A percentile compares a stretch with the other conserved stretches of the same genome.
Evolutionary conservation across 2,797 vertebrate genomes (phyloP).

Genomic region (Cossypha dichroa): DNA sequence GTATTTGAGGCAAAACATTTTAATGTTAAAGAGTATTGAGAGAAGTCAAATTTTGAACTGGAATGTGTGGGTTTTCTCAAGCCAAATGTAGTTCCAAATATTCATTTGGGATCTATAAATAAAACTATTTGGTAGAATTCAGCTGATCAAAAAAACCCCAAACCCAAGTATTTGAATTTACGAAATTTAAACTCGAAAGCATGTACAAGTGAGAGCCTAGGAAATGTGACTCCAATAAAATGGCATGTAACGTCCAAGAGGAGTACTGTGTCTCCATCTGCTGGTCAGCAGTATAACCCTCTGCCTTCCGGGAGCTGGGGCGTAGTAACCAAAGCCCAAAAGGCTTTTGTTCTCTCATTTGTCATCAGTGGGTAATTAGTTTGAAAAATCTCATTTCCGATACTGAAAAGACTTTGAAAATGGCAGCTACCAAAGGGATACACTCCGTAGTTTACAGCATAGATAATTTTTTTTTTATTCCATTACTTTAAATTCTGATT

Average conservation of each 20-base stretch:
- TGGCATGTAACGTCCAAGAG: constrained; percentile 33
- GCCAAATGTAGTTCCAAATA: neutral
- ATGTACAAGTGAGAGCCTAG: neutral
- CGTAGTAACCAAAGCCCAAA: neutral
- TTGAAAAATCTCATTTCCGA: neutral
- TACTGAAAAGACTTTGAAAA: neutral
- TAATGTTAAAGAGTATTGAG: neutral
- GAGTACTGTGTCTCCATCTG: constrained; percentile 82
- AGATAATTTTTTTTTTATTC: neutral
- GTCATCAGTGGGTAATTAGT: neutral
- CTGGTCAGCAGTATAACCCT: constrained; percentile 67
- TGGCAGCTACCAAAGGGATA: neutral
- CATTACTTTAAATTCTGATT: neutral
- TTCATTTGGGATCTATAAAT: neutral
- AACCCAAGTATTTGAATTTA: neutral
- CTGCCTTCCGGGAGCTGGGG: neutral
- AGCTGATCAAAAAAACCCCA: neutral
- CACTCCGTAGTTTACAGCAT: neutral
- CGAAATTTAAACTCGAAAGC: neutral
- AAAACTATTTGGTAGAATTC: neutral
- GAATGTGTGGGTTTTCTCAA: neutral
- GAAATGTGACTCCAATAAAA: neutral
- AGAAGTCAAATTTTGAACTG: neutral
- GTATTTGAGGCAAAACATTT: neutral
- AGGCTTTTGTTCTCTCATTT: neutral